These are phyloP conservation scores for Emydura subglobosa DNA, from an alignment of 2,113 vertebrate species.

Conservation along the genomic window DNA sequence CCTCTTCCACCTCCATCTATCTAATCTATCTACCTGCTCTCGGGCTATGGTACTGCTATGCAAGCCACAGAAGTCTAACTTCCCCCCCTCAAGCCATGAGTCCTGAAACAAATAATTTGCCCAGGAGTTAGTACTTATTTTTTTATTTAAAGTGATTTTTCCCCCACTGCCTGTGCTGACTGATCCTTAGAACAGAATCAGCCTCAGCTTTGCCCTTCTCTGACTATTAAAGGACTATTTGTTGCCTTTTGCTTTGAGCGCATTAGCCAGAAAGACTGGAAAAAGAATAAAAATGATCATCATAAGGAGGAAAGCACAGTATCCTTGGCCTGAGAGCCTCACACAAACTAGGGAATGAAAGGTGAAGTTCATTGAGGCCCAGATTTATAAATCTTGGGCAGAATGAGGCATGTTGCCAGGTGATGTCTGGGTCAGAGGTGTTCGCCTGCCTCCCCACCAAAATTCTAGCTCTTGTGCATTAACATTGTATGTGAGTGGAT, in stretches of 20 bases:
- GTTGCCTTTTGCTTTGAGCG: background rate
- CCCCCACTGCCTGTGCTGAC: background rate
- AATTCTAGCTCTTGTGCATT: slow-evolving; percentile 42
- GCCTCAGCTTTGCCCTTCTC: background rate
- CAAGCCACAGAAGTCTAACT: background rate
- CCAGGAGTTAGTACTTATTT: background rate
- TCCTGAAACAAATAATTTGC: background rate
- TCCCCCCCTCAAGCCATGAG: background rate
- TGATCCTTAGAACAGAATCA: background rate
- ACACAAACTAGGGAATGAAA: slow-evolving; percentile 16
- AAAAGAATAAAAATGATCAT: background rate
- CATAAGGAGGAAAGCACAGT: background rate
- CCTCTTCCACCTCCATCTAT: background rate
- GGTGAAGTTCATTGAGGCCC: background rate
- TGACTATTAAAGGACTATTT: background rate
- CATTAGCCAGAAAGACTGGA: background rate
- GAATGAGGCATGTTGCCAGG: slow-evolving; percentile 39
- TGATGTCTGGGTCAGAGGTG: background rate
- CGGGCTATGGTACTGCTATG: rapidly evolving
- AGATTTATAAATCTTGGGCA: slow-evolving; percentile 16
- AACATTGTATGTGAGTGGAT: slow-evolving; percentile 25
- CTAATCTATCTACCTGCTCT: background rate
- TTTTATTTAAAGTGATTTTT: slow-evolving; percentile 22
- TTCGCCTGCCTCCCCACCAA: slow-evolving; percentile 43
- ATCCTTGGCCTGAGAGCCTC: background rate